These are phyloP conservation scores for Ciconia maguari DNA, from an alignment of 2,113 vertebrate genomes.

Conservation along the genomic window DNA sequence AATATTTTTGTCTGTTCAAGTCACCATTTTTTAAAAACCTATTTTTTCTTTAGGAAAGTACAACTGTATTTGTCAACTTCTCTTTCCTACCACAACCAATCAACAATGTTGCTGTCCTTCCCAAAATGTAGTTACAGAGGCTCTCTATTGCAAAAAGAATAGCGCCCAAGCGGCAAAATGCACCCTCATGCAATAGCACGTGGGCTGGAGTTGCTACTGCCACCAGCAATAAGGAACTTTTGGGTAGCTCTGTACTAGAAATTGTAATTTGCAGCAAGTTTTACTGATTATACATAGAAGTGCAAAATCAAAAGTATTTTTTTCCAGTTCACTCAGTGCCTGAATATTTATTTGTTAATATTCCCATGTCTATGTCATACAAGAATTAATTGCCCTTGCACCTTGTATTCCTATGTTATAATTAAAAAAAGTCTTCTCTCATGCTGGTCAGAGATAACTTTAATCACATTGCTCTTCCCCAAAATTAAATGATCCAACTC, in stretches of 20 bases:
- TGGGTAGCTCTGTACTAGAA: neutral
- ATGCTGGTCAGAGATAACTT: neutral
- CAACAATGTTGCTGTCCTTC: neutral
- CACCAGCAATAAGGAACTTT: neutral
- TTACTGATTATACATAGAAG: neutral
- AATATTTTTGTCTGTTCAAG: neutral
- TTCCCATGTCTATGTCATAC: neutral
- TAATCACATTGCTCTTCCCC: neutral
- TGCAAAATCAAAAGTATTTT: neutral
- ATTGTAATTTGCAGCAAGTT: neutral
- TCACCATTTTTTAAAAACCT: neutral
- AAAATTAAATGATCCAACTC: neutral
- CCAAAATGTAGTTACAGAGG: neutral
- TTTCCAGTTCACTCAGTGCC: neutral
- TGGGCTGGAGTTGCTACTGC: neutral
- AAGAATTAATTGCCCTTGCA: neutral
- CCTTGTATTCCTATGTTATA: neutral
- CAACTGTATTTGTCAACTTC: neutral
- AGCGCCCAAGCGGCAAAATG: neutral
- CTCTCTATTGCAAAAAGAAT: neutral
- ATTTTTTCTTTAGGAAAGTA: neutral
- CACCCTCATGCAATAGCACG: accelerated
- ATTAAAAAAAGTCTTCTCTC: neutral
- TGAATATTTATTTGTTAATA: neutral
- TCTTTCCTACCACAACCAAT: neutral